Evolutionary conservation across 2,888 invertebrate species (phyloP).

Genomic region (Lagria hirta): DNA sequence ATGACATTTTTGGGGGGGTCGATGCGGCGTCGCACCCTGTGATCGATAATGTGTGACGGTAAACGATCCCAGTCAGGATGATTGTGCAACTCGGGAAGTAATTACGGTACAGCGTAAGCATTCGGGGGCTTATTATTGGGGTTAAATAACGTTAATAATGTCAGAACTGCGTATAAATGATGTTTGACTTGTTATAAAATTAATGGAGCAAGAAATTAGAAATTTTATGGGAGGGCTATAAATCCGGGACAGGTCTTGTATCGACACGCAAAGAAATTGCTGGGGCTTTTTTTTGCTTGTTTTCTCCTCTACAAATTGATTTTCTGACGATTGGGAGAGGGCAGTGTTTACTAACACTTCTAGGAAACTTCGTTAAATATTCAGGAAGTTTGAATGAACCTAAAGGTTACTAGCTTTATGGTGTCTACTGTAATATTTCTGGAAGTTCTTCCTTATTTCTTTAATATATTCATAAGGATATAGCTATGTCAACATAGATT

Average conservation of each 20-base stretch:
- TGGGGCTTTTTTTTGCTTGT: conserved; percentile 11
- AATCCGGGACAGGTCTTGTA: conserved; percentile 27
- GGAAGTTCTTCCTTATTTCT: no score
- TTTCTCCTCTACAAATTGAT: no score
- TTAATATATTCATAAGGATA: no score
- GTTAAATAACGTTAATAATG: conserved; percentile 43
- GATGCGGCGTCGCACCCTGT: conserved; percentile 1
- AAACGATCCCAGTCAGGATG: conserved; percentile 39
- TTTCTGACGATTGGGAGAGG: no score
- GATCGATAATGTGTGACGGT: conserved; percentile 30
- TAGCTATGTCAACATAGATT: no score
- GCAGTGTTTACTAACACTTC: no score
- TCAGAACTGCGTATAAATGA: conserved; percentile 42
- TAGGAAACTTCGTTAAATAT: no score
- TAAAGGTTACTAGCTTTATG: no score
- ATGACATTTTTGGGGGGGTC: conserved; percentile 3
- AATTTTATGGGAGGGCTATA: conserved; percentile 41
- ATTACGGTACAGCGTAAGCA: conserved; percentile 34
- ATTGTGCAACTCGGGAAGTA: conserved; percentile 42
- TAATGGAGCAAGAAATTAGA: conserved; percentile 45
- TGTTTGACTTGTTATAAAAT: conserved; percentile 44
- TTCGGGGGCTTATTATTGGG: conserved; percentile 34
- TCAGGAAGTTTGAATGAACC: no score
- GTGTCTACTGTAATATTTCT: no score
- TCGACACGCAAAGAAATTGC: conserved; percentile 18